Base-by-base conservation (phyloP, 1,140 invertebrate genomes). In the Ctenoplectra terminalis region DNA sequence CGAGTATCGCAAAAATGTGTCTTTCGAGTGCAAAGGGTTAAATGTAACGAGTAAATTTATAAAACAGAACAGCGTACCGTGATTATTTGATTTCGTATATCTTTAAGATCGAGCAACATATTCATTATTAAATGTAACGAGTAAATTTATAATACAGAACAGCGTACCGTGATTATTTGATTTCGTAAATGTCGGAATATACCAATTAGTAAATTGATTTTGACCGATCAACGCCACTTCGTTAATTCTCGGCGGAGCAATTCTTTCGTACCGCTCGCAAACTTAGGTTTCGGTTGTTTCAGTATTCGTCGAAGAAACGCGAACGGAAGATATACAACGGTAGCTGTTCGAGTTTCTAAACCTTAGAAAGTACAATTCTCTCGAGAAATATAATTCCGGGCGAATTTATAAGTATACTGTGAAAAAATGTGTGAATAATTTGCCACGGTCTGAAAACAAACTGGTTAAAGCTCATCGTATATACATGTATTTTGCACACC, bases 201-300 rank as follows among this genome's bases (percentile, higher is more conserved):
- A 52, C 72, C 82, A 89, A 89, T 89, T 88, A 89, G 83, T 70
- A 88, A 89, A 89, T 89, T 86, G 77, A 87, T 84, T 84, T 83
- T 67, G 74, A 69, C 34, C 63, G 48, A 48, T 26, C 58, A 87
- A 81, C 72, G 71, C 56, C 48, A 72, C 34, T 63, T 58, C 69
- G 50, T 48, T 43, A 74, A 77, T 48, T 54, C 72, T 50, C 69
- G 81, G 76, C 74, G 72, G 8, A 37, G 31, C 37, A 78, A 77
- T 78, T 58, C 9, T 78, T 72, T 56, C 40, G n/a, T n/a, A 37
- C 50, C 72, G 80, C 80, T 82, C n/a, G n/a, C n/a, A n/a, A n/a
- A 50, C 40, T 34, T 52, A 23, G n/a, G n/a, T 34, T 56, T 11
- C 7, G n/a, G 26, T 29, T 8, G 13, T n/a, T 43, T 29, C 29